phyloP scores from a whole-genome alignment of 2,888 invertebrate species.

The Ischnura elegans region DNA sequence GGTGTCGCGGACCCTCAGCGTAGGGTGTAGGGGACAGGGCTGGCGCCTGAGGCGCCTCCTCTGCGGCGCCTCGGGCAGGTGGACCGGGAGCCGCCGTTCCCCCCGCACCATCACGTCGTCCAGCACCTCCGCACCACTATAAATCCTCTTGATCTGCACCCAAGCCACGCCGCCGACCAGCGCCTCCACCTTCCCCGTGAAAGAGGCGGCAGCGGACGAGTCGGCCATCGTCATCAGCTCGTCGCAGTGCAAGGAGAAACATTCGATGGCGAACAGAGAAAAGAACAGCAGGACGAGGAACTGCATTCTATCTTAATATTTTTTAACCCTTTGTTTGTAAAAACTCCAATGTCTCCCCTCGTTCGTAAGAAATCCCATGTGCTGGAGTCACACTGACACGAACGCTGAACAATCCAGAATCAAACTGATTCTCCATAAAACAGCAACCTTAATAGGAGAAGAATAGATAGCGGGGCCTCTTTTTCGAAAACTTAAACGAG shows the following conservation, averaged over 20 bases:
- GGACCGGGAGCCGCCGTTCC: conserved; percentile 53
- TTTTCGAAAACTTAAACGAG: too few species aligned
- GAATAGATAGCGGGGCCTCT: too few species aligned
- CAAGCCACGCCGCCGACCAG: conserved; percentile 46
- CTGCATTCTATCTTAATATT: too few species aligned
- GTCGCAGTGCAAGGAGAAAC: too few species aligned
- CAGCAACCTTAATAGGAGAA: too few species aligned
- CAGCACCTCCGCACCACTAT: conserved; percentile 43
- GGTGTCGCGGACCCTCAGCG: conserved; percentile 49
- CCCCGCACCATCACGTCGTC: conserved; percentile 6
- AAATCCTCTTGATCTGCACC: conserved; percentile 53
- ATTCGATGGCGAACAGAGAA: not conserved
- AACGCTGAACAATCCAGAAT: too few species aligned
- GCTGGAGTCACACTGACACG: too few species aligned
- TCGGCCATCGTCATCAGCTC: conserved; percentile 10
- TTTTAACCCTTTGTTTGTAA: too few species aligned
- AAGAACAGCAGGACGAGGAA: too few species aligned
- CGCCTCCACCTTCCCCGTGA: conserved; percentile 52
- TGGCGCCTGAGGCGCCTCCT: conserved; percentile 27
- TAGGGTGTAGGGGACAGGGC: conserved; percentile 22
- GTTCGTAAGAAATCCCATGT: too few species aligned
- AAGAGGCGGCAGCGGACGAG: conserved; percentile 2
- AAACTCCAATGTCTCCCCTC: too few species aligned
- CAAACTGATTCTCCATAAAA: too few species aligned
- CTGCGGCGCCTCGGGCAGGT: conserved; percentile 23